Evolutionary conservation across 2,113 vertebrate genomes (phyloP), one percentile per base, ranked within the genome.

Genomic region (Proteles cristata): DNA sequence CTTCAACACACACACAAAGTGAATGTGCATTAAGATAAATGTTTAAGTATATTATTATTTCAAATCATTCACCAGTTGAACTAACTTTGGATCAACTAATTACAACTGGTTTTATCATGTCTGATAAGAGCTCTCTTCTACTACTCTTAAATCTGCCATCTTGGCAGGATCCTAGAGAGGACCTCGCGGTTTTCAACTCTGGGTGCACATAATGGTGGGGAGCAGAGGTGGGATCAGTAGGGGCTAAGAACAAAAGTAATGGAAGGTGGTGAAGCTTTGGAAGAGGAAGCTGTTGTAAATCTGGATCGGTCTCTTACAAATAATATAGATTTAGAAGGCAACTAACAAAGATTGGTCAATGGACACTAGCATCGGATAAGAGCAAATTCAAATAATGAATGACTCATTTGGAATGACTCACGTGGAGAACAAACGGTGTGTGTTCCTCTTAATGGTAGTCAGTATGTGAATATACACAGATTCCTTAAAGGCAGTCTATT

Each of bases 31-130:
- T 74, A 31, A 35, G 61, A 66, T 45, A 69, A 85, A 92, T 53
- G 66, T 86, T 94, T 68, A 86, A 76, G 71, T 39, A n/a, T 16
- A 83, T 6, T 17, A 53, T 82, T 11, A 19, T 68, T 82, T 86
- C 35, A 92, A 93, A 68, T 74, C 68, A 74, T 63, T 94, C 28
- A 35, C 55, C 23, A 80, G 69, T 81, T 48, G 16, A 88, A 80
- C 33, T 43, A 79, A 90, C 35, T 66, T 63, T 39, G 50, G 1
- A 58, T 93, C 58, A 71, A 71, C 65, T 91, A 50, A 93, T 92
- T 25, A 89, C 17, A 83, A 96, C 39, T n/a, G 43, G 39, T 33
- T 11, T 93, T 82, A 58, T 65, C n/a, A 11, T 31, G 33, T 66
- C 9, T 48, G 43, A 69, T 48, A 90, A 90, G 45, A 93, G 33